Base-by-base conservation (phyloP, 2,113 vertebrate species). In the Mionectes macconnelli region DNA sequence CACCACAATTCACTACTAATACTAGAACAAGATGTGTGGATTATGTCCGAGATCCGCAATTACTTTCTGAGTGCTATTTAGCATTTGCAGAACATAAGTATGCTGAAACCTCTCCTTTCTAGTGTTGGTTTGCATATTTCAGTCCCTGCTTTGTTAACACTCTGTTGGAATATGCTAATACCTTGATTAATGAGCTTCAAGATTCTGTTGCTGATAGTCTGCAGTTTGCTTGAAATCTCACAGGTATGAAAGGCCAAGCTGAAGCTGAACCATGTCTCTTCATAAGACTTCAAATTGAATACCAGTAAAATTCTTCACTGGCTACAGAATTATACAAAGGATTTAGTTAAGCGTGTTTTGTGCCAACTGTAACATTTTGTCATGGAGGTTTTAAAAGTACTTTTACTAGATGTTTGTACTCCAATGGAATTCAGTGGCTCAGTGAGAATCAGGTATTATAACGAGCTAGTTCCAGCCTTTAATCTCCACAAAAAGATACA, bases 51-150 rank as follows among this genome's bases (percentile, higher is more conserved):
- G 89, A 93, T 87, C 63, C 0, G 12, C 67, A 96, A 93, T 93
- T 87, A 93, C 74, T 55, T 96, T 96, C 45, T 72, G 84, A 94
- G 67, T 39, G 70, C 53, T 93, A 53, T 87, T 97, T 85, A 93
- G 93, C 81, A 95, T 95, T 93, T 96, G 52, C 50, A 85, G 81
- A 95, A 87, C 37, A 21, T 82, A 87, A 82, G 62, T 62, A 73
- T 49, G 67, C 67, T 47, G 81, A 93, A 96, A 91, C 6, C 45
- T 89, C 53, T 92, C 56, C 44, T 87, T 94, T 73, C 67, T 69
- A 57, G 42, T 55, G 53, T 42, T 62, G 85, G 79, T 55, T 91
- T 94, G 87, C 75, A 74, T 90, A 93, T 91, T 96, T 82, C 83
- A 90, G 59, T 70, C 55, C n/a, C 14, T 60, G 56, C 40, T 92